phyloP scores from a whole-genome alignment of 2,888 invertebrate genomes.

The Xestia rhomboidea region DNA sequence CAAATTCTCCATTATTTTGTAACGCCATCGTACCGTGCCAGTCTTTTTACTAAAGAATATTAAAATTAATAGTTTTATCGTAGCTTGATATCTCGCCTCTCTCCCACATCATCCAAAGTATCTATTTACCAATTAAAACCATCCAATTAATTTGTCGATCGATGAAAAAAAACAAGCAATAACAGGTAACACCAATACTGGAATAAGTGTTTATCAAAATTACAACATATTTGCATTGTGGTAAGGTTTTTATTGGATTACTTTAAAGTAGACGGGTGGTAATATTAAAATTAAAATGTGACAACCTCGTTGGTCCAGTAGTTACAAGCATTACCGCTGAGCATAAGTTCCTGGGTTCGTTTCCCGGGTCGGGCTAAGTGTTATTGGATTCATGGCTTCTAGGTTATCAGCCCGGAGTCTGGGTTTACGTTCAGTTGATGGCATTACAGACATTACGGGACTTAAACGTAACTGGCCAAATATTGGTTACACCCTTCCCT shows the following conservation, averaged over 20 bases:
- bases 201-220: conserved; percentile 6
- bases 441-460: background rate
- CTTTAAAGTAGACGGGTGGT: background rate
- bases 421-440: background rate
- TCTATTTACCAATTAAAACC: conserved; percentile 23
- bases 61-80: background rate
- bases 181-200: background rate
- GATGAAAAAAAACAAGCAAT: background rate
- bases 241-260: background rate
- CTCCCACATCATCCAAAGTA: background rate
- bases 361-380: background rate
- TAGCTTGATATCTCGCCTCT: background rate
- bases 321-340: background rate
- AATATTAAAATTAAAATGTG: background rate
- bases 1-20: background rate
- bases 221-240: background rate
- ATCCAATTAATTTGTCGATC: conserved; percentile 12
- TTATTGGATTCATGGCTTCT: background rate
- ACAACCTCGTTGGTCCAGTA: background rate
- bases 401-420: background rate
- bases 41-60: background rate
- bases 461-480: background rate
- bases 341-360: background rate
- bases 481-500: background rate
- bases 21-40: background rate